phyloP scores from a whole-genome alignment of 2,797 vertebrate genomes.

The Manis javanica region DNA sequence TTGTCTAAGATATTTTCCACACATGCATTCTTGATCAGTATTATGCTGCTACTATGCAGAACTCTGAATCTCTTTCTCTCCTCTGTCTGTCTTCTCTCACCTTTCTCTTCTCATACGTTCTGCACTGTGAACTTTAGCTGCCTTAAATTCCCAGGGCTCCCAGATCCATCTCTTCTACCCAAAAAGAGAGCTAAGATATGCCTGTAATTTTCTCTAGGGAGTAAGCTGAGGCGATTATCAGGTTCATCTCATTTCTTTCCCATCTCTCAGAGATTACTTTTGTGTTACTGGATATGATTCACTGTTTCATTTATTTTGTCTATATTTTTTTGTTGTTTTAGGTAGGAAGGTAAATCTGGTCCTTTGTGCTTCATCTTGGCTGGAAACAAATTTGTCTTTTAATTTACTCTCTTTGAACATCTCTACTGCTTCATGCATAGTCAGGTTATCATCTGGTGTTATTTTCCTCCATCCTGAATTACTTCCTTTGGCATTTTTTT shows the following conservation, averaged over 20 bases:
- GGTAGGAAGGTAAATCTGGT: not conserved
- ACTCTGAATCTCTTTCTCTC: too few relatives aligned
- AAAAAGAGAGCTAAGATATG: not conserved
- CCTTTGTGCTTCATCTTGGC: not conserved
- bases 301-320: constrained; percentile 19
- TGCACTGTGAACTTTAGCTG: not conserved
- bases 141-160: not conserved
- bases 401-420: not conserved
- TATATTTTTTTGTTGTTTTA: not conserved
- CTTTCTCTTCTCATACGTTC: not conserved
- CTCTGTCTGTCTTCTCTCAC: not conserved
- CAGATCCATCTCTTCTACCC: not conserved
- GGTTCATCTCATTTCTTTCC: not conserved
- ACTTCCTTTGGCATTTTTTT: not conserved
- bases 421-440: not conserved
- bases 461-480: not conserved
- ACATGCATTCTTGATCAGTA: not conserved
- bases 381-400: not conserved
- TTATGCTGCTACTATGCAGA: not conserved
- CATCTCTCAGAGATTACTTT: not conserved
- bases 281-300: not conserved
- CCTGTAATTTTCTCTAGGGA: not conserved
- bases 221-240: not conserved
- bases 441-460: not conserved
- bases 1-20: not conserved